phyloP scores from a whole-genome alignment of 2,113 vertebrate genomes.

The Halcyon senegalensis region DNA sequence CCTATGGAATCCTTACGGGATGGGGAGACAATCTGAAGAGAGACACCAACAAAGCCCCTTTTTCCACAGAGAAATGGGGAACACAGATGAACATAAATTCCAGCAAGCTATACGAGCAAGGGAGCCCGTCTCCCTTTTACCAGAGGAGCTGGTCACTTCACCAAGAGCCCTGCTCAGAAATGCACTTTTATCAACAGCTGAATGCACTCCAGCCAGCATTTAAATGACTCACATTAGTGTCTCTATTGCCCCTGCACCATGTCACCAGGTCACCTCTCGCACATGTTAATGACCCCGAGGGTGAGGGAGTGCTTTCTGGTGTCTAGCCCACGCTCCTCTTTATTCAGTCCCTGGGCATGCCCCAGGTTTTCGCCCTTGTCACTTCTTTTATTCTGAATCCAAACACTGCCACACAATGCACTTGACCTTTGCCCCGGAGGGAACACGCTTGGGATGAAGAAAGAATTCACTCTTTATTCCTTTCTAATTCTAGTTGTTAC shows the following conservation, averaged over 20 bases:
- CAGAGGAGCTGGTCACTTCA: neutral
- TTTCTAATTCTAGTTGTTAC: constrained; percentile 43
- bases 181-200: neutral
- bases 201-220: neutral
- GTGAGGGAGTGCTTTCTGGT: neutral
- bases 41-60: neutral
- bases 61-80: neutral
- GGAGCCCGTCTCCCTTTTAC: rapidly evolving
- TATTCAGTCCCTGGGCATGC: constrained; percentile 27
- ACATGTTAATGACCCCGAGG: constrained; percentile 51
- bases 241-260: neutral
- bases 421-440: constrained; percentile 51
- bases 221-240: neutral
- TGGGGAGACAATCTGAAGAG: neutral
- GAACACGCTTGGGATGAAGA: constrained; percentile 24
- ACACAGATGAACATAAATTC: neutral
- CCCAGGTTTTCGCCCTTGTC: constrained; percentile 25
- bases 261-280: constrained; percentile 48
- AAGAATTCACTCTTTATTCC: constrained; percentile 62
- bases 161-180: neutral
- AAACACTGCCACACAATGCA: constrained; percentile 48
- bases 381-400: constrained; percentile 61
- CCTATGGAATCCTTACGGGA: rapidly evolving
- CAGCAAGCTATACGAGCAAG: neutral
- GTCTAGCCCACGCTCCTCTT: neutral